Conservation (phyloP, 2,113 vertebrate species). For the Bothrops jararaca region DNA sequence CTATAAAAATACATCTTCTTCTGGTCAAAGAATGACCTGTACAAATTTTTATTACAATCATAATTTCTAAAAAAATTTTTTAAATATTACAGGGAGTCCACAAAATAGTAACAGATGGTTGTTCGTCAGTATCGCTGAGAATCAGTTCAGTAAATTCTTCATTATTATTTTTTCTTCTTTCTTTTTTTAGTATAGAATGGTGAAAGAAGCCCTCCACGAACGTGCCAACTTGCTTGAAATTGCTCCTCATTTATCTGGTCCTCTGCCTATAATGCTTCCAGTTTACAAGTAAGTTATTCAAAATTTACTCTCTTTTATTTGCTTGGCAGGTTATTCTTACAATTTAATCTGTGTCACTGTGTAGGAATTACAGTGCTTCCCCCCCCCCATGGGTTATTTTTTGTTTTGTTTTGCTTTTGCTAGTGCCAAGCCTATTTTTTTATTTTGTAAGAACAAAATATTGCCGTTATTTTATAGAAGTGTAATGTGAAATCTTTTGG, state of each 20-base stretch:
- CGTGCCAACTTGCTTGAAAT: constrained; percentile 90
- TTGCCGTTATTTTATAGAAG: not conserved
- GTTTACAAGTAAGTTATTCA: constrained; percentile 87
- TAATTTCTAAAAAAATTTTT: not conserved
- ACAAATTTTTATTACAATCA: not conserved
- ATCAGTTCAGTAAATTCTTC: not conserved
- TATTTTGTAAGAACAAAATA: not conserved
- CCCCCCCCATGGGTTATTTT: not conserved
- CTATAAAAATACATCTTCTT: not conserved
- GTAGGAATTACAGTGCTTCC: not conserved
- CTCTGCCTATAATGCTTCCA: constrained; percentile 95
- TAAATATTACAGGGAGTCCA: not conserved
- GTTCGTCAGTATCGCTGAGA: not conserved
- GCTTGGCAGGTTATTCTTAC: not conserved
- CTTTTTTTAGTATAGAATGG: constrained; percentile 85
- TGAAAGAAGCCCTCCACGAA: constrained; percentile 92
- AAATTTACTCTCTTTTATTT: not conserved
- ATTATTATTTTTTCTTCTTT: not conserved
- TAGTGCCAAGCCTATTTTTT: not conserved
- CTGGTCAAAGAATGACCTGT: not conserved
- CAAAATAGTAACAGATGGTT: not conserved
- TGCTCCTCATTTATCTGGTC: constrained; percentile 88
- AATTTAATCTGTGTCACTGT: not conserved
- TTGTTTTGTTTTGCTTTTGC: not conserved
- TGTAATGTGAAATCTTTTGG: rapidly evolving